Evolutionary conservation across 2,113 vertebrate genomes (phyloP), one percentile per base, ranked within the genome.

Genomic region (Synodontis membranacea): DNA sequence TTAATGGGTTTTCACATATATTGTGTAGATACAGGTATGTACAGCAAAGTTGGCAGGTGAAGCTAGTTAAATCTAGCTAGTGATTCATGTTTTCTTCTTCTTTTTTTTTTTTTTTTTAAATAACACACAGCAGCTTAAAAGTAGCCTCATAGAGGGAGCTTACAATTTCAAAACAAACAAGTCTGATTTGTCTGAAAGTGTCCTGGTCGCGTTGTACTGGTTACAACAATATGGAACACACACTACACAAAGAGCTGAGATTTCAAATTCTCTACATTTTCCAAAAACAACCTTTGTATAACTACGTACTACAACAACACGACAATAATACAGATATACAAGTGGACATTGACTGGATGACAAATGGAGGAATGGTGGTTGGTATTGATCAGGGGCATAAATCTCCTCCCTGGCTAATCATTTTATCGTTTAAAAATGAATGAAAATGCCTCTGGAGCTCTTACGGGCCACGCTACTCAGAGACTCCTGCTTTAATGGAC

Each of bases 41-140:
- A 93, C 92, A 94, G 91, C 91, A 87, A 83, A 91, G 44, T 89
- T 34, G 80, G 85, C 87, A 92, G 87, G 90, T 91, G 81, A 88
- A 91, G 94, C 93, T 94, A 94, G 93, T 88, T 94, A 91, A 94
- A 94, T 93, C 92, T 93, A 94, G 92, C 93, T 92, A 89, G 88
- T 85, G 72, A 64, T 88, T 82, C 84, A 50, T 54, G 48, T 91
- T 90, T 86, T 84, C n/a, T n/a, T n/a, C n/a, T n/a, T n/a, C 92
- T 25, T 42, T 4, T 12, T 5, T 85, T 84, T 89, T 90, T 88
- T 74, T 88, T 88, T 88, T 88, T 85, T 92, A 91, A 89, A 74
- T 92, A 92, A 92, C 93, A 93, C 91, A 88, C 91, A 88, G 91
- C 87, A 91, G 90, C 91, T 92, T 92, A 90, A 79, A 80, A 90